Conservation (phyloP, 1,140 invertebrate species). For the Drosophila ananassae region DNA sequence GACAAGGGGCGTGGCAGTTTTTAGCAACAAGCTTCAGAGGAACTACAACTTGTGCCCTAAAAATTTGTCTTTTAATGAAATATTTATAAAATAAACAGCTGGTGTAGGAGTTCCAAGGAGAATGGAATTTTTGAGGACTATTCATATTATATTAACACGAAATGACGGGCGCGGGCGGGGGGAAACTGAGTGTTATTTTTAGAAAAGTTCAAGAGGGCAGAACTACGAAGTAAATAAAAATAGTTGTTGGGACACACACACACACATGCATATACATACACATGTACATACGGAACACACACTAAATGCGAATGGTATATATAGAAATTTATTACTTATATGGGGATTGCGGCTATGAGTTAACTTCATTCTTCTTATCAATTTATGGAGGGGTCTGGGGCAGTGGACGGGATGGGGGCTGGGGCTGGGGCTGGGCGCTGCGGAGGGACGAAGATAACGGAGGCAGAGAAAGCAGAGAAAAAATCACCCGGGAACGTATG, state of each 20-base stretch:
- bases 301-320: not conserved
- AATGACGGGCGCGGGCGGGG: slow-evolving; percentile 9
- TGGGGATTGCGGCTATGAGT: slow-evolving; percentile 12
- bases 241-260: not conserved
- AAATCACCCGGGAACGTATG: not conserved
- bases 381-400: not conserved
- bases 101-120: slow-evolving; percentile 32
- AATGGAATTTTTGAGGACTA: slow-evolving; percentile 70
- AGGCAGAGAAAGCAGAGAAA: slow-evolving; percentile 10
- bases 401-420: no score
- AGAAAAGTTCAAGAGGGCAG: slow-evolving; percentile 22
- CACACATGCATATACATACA: not conserved
- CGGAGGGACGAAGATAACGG: slow-evolving; percentile 22
- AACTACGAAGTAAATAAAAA: slow-evolving; percentile 1
- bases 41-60: no score
- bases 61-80: no score
- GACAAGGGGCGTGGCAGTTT: not conserved
- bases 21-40: not conserved
- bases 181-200: slow-evolving; percentile 36
- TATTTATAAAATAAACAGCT: slow-evolving; percentile 41
- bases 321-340: not conserved
- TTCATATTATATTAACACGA: slow-evolving; percentile 28
- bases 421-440: not conserved
- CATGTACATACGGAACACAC: not conserved
- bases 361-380: slow-evolving; percentile 45